Evolutionary conservation across 2,113 vertebrate species (phyloP).

Genomic region (Oncorhynchus kisutch): DNA sequence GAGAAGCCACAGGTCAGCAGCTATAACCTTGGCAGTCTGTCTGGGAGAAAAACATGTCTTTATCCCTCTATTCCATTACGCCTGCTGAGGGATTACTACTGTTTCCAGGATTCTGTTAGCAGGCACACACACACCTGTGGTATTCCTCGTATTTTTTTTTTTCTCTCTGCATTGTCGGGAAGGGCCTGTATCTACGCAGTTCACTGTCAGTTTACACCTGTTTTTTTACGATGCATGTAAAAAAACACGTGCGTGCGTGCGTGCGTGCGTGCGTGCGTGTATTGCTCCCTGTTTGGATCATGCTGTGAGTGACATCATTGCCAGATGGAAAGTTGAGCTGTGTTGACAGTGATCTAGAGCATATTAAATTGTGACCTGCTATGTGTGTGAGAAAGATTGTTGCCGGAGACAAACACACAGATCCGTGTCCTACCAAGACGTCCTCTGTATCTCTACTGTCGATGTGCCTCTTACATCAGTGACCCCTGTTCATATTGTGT

Average conservation of each 20-base stretch:
- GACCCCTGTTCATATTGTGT: not conserved
- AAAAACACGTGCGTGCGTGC: too few relatives aligned
- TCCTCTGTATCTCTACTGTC: not conserved
- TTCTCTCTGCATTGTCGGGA: too few relatives aligned
- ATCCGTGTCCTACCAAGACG: too few relatives aligned
- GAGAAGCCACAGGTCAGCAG: too few relatives aligned
- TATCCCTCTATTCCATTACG: not conserved
- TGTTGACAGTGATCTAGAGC: not conserved
- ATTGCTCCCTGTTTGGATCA: not conserved
- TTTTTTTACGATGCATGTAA: too few relatives aligned
- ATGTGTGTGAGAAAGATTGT: not conserved
- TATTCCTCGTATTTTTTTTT: too few relatives aligned
- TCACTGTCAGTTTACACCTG: too few relatives aligned
- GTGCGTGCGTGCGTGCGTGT: too few relatives aligned
- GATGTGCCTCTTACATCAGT: not conserved
- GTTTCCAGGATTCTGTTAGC: not conserved
- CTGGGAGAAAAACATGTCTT: not conserved
- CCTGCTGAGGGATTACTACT: not conserved
- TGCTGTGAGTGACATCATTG: not conserved
- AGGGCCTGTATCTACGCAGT: too few relatives aligned
- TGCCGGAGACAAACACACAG: not conserved
- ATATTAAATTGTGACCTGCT: constrained; percentile 6
- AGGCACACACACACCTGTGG: not conserved
- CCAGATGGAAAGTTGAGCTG: not conserved
- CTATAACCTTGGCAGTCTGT: not conserved